These are phyloP conservation scores for Ataeniobius toweri DNA, from an alignment of 2,797 vertebrate genomes.

Conservation along the genomic window DNA sequence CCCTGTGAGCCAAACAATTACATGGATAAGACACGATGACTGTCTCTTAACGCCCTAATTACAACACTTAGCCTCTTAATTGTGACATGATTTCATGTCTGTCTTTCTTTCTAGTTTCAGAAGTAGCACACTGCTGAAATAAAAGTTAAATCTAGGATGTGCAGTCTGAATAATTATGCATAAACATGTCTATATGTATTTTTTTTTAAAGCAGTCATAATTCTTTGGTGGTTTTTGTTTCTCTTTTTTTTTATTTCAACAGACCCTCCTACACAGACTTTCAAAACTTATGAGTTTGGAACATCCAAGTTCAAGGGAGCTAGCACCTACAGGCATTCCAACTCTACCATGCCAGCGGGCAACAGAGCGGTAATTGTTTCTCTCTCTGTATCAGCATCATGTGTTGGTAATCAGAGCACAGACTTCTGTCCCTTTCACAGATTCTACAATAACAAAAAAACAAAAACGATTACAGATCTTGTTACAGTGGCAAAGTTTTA, in stretches of 20 bases:
- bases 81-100: slow-evolving; percentile 21
- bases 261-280: slow-evolving; percentile 24
- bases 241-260: slow-evolving; percentile 27
- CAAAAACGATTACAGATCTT: neutral
- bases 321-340: slow-evolving; percentile 32
- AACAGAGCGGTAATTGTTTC: slow-evolving; percentile 65
- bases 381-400: neutral
- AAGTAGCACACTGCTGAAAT: neutral
- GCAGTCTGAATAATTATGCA: neutral
- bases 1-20: neutral
- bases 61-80: neutral
- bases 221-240: neutral
- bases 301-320: slow-evolving; percentile 68
- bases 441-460: neutral
- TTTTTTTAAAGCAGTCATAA: neutral
- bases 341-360: slow-evolving; percentile 12
- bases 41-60: neutral
- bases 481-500: neutral
- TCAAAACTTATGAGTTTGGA: slow-evolving; percentile 45
- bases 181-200: neutral
- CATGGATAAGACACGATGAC: neutral
- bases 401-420: neutral
- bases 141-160: neutral
- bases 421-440: neutral
- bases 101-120: neutral